Conservation (phyloP, 1,140 invertebrate genomes). For the Drosophila saltans region DNA sequence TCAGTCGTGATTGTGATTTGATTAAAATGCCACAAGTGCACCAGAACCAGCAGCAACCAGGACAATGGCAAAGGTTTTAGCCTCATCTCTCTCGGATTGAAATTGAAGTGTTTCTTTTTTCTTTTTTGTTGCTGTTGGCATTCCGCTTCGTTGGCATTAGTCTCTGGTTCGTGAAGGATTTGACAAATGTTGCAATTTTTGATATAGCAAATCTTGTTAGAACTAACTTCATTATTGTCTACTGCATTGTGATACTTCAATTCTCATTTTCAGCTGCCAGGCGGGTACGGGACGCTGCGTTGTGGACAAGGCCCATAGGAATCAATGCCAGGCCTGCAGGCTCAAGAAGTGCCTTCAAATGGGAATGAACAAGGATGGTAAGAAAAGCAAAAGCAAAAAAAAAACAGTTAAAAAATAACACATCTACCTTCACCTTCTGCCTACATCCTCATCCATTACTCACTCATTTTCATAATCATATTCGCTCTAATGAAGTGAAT, state of each 20-base stretch:
- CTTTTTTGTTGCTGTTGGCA: constrained; percentile 31
- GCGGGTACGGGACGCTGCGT: constrained; percentile 97
- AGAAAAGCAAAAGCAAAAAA: constrained; percentile 81
- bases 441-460: neutral
- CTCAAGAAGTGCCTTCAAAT: constrained; percentile 99
- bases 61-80: constrained; percentile 53
- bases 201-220: constrained; percentile 64
- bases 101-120: constrained; percentile 52
- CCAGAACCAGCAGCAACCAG: neutral
- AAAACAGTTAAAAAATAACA: too few relatives aligned
- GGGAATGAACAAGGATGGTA: constrained; percentile 99
- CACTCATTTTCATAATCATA: constrained; percentile 41
- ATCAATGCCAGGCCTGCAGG: constrained; percentile 98
- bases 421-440: neutral
- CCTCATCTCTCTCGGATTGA: constrained; percentile 10
- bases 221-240: constrained; percentile 63
- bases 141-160: constrained; percentile 53
- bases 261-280: constrained; percentile 92
- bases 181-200: constrained; percentile 82
- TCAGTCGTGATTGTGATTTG: constrained; percentile 72
- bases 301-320: constrained; percentile 99
- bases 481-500: constrained; percentile 71
- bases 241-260: constrained; percentile 19
- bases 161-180: constrained; percentile 27
- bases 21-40: constrained; percentile 72